Evolutionary conservation across 2,888 invertebrate genomes (phyloP), one percentile per base, ranked within the genome.

Genomic region (Synanthedon myopaeformis): DNA sequence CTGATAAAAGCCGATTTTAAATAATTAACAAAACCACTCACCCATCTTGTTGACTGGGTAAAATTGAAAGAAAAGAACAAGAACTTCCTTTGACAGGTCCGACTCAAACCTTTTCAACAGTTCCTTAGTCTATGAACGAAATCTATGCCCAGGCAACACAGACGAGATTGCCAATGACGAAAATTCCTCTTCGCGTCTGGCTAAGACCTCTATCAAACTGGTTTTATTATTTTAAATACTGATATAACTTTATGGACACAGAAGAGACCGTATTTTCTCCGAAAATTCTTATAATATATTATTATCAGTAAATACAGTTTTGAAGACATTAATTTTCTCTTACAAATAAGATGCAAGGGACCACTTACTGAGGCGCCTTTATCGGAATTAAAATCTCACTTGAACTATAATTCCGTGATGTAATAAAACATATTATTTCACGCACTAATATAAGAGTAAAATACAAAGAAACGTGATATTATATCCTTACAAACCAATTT

Each of bases 31-130:
- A 56, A 60, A 55, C 60, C 65, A 83, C 92, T 91, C 89, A 92
- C 92, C 92, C 92, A 92, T 92, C 87, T 90, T 90, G 78, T 90
- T 90, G 78, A 81, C 85, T 89, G 88, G 89, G 89, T 89, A 87
- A 69, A 80, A 49, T 77, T 77, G 74, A 89, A 85, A 89, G 90
- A 87, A 90, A 90, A 81, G 79, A 67, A 73, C 71, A 61, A 35
- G 35, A 35, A 10, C 35, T 35, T 35, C 10, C 58, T 71, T 55
- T 53, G 73, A 66, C 64, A 66, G 65, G 69, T 70, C 63, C 64
- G 63, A 28, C 66, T 65, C 66, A 58, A 56, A 58, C 62, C 1
- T 6, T 28, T 35, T 35, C 28, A 35, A 35, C 28, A 35, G 28
- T 35, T 69, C 65, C 63, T 64, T 74, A 70, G 70, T 72, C 73